Evolutionary conservation across 2,113 vertebrate genomes (phyloP).

Genomic region (Panthera tigris): DNA sequence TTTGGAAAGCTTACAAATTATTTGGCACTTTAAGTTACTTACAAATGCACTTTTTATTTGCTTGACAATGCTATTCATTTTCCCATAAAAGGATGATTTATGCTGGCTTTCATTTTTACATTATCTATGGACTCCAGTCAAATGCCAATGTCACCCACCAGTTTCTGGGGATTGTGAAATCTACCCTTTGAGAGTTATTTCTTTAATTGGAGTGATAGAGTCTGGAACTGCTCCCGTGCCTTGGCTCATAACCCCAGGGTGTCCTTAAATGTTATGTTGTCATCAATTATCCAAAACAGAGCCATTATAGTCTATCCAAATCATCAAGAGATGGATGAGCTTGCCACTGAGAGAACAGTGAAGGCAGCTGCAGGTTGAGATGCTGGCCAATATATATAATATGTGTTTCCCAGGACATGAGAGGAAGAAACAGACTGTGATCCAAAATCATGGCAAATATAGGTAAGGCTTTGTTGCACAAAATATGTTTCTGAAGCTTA

Average conservation of each 20-base stretch:
- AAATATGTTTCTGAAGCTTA: not conserved
- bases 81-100: slow-evolving; percentile 34
- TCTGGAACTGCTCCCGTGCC: slow-evolving; percentile 16
- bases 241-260: slow-evolving; percentile 50
- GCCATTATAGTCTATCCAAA: slow-evolving; percentile 2
- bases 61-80: slow-evolving; percentile 51
- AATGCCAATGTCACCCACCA: not conserved
- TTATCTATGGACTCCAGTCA: not conserved
- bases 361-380: not conserved
- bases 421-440: not conserved
- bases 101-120: slow-evolving; percentile 38
- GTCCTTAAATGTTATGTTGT: slow-evolving; percentile 41
- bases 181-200: slow-evolving; percentile 21
- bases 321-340: slow-evolving; percentile 58
- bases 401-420: not conserved
- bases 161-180: slow-evolving; percentile 29
- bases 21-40: slow-evolving; percentile 9
- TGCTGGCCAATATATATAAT: not conserved
- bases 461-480: not conserved
- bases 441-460: slow-evolving; percentile 14
- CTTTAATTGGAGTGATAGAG: slow-evolving; percentile 51
- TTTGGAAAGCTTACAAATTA: slow-evolving; percentile 3
- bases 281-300: slow-evolving; percentile 59
- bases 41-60: slow-evolving; percentile 27
- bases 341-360: slow-evolving; percentile 30